Percentiles rank a stretch among this genome's conserved stretches.
These are phyloP conservation scores for Nymphalis urticae DNA, from an alignment of 2,888 invertebrate species.

Conservation along the genomic window DNA sequence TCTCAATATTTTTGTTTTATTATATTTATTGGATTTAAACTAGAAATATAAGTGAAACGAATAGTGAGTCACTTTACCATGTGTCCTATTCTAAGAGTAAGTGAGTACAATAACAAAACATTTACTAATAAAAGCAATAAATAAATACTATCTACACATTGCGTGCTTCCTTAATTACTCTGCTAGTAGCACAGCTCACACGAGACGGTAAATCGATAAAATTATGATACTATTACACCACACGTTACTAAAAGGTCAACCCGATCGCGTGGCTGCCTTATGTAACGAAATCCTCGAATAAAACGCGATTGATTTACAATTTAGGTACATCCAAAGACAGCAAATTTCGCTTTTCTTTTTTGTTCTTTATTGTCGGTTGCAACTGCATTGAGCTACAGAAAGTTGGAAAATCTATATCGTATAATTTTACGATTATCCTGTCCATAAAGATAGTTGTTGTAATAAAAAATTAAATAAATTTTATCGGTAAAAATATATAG, in stretches of 20 bases:
- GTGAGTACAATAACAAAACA: neutral
- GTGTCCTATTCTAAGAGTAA: no score
- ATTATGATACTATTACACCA: slow-evolving; percentile 34
- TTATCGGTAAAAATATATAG: no score
- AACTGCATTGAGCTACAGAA: slow-evolving; percentile 18
- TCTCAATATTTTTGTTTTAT: no score
- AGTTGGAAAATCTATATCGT: neutral
- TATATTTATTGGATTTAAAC: no score
- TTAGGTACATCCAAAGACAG: slow-evolving; percentile 22
- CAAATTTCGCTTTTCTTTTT: slow-evolving; percentile 18
- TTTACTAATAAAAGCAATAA: neutral
- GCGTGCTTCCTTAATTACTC: slow-evolving; percentile 21
- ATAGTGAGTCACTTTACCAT: no score
- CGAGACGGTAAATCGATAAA: slow-evolving; percentile 38
- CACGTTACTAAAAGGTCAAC: slow-evolving; percentile 41
- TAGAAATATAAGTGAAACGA: no score
- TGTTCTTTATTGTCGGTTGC: slow-evolving; percentile 12
- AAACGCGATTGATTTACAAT: slow-evolving; percentile 21
- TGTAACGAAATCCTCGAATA: slow-evolving; percentile 29
- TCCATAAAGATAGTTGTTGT: neutral
- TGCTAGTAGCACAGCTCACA: slow-evolving; percentile 18
- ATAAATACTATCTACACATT: slow-evolving; percentile 8
- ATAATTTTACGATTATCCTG: neutral
- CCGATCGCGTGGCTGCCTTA: slow-evolving; percentile 49
- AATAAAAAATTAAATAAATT: no score